phyloP scores from a whole-genome alignment of 2,797 vertebrate species.

The Petrocephalus sullivani region DNA sequence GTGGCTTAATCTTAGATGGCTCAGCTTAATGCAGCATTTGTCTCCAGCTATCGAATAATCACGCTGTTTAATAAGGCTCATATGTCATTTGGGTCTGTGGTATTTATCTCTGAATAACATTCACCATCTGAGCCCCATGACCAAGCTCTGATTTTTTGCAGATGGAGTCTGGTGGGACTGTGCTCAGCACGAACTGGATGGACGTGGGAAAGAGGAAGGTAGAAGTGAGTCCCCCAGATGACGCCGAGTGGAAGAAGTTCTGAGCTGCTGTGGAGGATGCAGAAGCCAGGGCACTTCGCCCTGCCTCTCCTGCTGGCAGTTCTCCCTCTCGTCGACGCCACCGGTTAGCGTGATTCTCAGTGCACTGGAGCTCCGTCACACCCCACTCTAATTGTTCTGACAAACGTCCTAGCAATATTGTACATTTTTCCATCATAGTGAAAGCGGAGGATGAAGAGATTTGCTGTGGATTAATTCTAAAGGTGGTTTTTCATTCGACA shows the following conservation, averaged over 20 bases:
- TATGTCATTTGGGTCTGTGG: not conserved
- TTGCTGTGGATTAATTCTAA: not conserved
- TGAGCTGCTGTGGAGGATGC: conserved; percentile 49
- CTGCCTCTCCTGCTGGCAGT: too few species aligned
- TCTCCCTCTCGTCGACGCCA: conserved; percentile 40
- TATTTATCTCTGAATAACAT: not conserved
- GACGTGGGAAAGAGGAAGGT: conserved; percentile 88
- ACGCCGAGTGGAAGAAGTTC: conserved; percentile 87
- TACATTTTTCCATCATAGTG: conserved; percentile 33
- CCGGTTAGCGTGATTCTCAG: conserved; percentile 43
- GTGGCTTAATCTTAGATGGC: not conserved
- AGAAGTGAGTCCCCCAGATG: conserved; percentile 87
- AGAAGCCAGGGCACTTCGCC: not conserved
- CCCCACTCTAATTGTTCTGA: conserved; percentile 43
- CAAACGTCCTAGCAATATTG: conserved; percentile 51
- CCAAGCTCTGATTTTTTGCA: conserved; percentile 42
- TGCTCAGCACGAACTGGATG: conserved; percentile 96
- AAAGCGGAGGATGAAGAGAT: not conserved
- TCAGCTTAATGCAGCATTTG: not conserved
- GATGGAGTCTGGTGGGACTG: conserved; percentile 96
- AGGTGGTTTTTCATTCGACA: not conserved
- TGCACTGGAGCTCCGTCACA: conserved; percentile 41
- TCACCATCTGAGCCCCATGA: not conserved
- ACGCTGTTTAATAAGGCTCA: not conserved
- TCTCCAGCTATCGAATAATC: not conserved